Evolutionary conservation across 92 coral and sea anemone species (phyloP).

Genomic region (Blastomussa wellsi): DNA sequence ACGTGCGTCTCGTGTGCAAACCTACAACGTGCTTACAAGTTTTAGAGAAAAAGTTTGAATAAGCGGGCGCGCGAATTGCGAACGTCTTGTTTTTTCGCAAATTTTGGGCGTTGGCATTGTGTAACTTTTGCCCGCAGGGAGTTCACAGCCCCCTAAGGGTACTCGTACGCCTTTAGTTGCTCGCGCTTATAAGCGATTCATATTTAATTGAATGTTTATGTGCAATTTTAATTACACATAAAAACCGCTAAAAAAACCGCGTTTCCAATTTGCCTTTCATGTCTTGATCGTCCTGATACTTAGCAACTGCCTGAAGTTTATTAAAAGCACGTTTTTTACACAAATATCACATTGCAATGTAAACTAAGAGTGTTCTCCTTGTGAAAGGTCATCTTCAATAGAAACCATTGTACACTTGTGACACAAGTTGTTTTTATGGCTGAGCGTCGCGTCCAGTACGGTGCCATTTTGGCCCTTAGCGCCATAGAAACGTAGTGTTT

Average conservation of each 20-base stretch:
- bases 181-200: not conserved
- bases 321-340: not conserved
- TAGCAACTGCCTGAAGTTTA: constrained; percentile 4
- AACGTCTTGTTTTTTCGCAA: too few species aligned
- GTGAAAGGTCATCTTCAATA: constrained; percentile 8
- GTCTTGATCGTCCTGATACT: not conserved
- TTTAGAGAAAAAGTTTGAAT: too few species aligned
- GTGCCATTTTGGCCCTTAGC: not conserved
- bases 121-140: too few species aligned
- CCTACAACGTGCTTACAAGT: too few species aligned
- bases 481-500: not conserved
- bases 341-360: constrained; percentile 27
- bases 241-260: not conserved
- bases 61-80: too few species aligned
- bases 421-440: not conserved
- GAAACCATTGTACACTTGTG: not conserved
- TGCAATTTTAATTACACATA: not conserved
- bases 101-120: too few species aligned
- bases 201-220: too few species aligned
- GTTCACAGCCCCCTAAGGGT: too few species aligned
- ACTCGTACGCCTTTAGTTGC: too few species aligned
- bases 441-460: not conserved
- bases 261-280: not conserved
- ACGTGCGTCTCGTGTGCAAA: too few species aligned
- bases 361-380: not conserved